These are phyloP conservation scores for Picus viridis DNA, from an alignment of 2,797 vertebrate genomes.

Conservation along the genomic window DNA sequence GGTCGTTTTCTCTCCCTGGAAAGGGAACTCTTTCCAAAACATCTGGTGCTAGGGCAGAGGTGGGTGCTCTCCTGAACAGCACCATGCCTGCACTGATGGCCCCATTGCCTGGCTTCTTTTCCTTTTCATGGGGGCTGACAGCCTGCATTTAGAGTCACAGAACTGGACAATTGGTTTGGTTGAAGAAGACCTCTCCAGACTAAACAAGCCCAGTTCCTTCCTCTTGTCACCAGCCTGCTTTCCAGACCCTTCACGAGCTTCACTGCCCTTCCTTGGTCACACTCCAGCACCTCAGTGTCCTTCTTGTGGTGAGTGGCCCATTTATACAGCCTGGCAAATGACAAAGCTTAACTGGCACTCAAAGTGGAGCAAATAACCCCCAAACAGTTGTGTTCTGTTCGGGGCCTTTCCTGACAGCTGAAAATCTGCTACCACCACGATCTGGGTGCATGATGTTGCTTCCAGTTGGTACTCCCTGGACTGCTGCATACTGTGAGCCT, in stretches of 20 bases:
- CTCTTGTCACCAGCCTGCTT: too few species aligned
- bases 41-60: rapidly evolving
- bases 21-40: background rate
- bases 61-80: background rate
- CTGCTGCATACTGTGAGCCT: background rate
- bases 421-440: background rate
- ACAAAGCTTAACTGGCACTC: background rate
- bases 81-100: rapidly evolving
- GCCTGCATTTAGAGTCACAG: background rate
- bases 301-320: too few species aligned
- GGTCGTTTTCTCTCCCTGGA: background rate
- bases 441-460: rapidly evolving
- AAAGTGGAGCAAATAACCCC: background rate
- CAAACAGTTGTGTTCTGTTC: background rate
- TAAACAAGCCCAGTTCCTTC: too few species aligned
- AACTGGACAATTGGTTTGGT: too few species aligned
- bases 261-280: too few species aligned
- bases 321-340: background rate
- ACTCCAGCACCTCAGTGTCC: too few species aligned
- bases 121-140: background rate
- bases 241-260: too few species aligned
- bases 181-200: too few species aligned
- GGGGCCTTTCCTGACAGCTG: background rate
- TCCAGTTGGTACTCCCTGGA: rapidly evolving
- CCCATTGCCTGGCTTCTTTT: rapidly evolving